A percentile compares a stretch with the other conserved stretches of the same genome.
These are phyloP conservation scores for Hestina assimilis DNA, from an alignment of 1,140 invertebrate genomes.

Conservation along the genomic window DNA sequence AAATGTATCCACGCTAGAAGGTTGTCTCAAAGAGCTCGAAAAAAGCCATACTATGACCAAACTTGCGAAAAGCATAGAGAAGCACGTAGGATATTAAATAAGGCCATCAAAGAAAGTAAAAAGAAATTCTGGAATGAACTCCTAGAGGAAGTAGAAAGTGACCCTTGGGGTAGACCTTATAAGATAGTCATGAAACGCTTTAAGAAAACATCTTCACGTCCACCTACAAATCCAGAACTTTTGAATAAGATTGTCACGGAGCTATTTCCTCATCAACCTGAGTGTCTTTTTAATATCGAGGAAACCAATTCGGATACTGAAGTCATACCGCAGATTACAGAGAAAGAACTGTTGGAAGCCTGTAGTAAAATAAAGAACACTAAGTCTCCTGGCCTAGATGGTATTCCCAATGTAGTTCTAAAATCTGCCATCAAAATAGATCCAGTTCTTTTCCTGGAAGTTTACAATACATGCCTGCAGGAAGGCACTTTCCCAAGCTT, in stretches of 20 bases:
- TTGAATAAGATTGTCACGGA: neutral
- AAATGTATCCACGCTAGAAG: neutral
- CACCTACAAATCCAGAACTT: neutral
- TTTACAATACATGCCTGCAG: no score
- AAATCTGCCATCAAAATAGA: neutral
- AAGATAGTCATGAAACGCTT: neutral
- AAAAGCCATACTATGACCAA: no score
- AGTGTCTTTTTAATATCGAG: neutral
- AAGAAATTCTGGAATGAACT: no score
- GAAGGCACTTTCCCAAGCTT: no score
- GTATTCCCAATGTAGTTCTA: slow-evolving; percentile 2
- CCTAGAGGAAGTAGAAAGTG: no score
- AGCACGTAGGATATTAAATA: no score
- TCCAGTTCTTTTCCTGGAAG: no score
- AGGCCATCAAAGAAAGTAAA: no score
- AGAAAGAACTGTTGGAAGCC: neutral
- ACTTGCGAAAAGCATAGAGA: no score
- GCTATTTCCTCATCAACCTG: slow-evolving; percentile 5
- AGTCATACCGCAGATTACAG: neutral
- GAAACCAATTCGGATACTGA: neutral
- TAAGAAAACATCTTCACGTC: neutral
- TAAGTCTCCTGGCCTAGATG: slow-evolving; percentile 5
- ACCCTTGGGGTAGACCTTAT: slow-evolving; percentile 9
- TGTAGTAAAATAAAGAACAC: slow-evolving; percentile 2
- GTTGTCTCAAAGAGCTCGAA: no score